Percentiles rank a stretch among this genome's conserved stretches.
These are phyloP conservation scores for Spatulosminthurus flaviceps DNA, from an alignment of 2,888 invertebrate genomes.

Conservation along the genomic window DNA sequence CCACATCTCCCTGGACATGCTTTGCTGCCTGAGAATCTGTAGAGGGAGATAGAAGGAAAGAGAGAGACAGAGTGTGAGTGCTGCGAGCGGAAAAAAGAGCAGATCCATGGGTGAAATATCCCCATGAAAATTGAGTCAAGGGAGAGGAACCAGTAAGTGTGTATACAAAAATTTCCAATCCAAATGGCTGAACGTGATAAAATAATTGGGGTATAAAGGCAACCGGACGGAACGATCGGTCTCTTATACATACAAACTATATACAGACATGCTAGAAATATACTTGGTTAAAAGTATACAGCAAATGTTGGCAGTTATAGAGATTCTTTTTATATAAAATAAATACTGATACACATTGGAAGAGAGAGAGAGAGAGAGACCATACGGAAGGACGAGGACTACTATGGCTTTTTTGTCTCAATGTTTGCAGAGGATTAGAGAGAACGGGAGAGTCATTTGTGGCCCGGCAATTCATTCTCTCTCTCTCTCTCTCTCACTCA, in stretches of 20 bases:
- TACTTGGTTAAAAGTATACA: neutral
- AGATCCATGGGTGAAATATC: too few species aligned
- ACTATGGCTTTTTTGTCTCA: constrained; percentile 43
- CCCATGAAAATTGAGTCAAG: too few species aligned
- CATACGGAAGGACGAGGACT: constrained; percentile 5
- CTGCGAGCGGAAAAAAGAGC: neutral
- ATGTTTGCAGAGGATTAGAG: constrained; percentile 56
- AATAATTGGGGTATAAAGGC: constrained; percentile 35
- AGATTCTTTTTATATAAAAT: constrained; percentile 26
- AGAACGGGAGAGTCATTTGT: constrained; percentile 54
- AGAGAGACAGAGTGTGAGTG: too few species aligned
- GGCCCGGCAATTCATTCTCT: constrained; percentile 44
- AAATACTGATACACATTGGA: constrained; percentile 26
- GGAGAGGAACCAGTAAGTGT: too few species aligned
- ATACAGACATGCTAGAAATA: constrained; percentile 7
- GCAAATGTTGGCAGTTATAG: neutral
- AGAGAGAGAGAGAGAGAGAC: too few species aligned
- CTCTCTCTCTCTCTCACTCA: constrained; percentile 21
- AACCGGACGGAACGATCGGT: constrained; percentile 35
- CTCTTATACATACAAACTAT: neutral
- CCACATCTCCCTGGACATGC: neutral
- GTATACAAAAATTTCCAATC: neutral
- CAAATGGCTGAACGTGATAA: constrained; percentile 33
- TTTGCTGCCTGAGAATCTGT: constrained; percentile 17
- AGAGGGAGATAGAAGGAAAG: too few species aligned